phyloP scores from a whole-genome alignment of 2,113 vertebrate species.

The Takifugu flavidus region DNA sequence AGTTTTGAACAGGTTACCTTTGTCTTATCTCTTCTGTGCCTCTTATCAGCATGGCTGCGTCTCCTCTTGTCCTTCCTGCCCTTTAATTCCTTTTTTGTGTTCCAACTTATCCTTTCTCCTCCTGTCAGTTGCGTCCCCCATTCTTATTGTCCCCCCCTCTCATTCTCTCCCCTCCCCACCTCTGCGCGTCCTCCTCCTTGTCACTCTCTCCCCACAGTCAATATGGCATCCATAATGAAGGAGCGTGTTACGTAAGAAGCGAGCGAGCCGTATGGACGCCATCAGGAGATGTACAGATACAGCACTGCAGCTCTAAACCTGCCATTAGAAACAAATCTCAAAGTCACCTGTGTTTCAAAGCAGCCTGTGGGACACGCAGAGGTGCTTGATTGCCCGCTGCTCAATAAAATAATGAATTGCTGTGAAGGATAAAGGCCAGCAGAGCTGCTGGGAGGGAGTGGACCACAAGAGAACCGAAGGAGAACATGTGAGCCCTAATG shows the following conservation, averaged over 20 bases:
- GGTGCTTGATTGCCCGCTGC: slow-evolving; percentile 10
- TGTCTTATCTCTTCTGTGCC: slow-evolving; percentile 9
- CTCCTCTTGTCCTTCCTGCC: slow-evolving; percentile 12
- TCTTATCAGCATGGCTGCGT: slow-evolving; percentile 17
- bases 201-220: slow-evolving; percentile 44
- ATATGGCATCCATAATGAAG: slow-evolving; percentile 57
- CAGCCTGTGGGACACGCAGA: slow-evolving; percentile 14
- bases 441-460: slow-evolving; percentile 24
- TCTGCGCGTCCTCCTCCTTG: slow-evolving; percentile 9
- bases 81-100: slow-evolving; percentile 2
- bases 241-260: slow-evolving; percentile 41
- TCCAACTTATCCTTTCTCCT: slow-evolving; percentile 2
- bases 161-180: not conserved
- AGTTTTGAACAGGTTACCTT: slow-evolving; percentile 10
- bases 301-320: slow-evolving; percentile 6
- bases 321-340: slow-evolving; percentile 3
- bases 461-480: slow-evolving; percentile 9
- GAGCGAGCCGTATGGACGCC: slow-evolving; percentile 8
- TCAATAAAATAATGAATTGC: slow-evolving; percentile 27
- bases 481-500: slow-evolving; percentile 32
- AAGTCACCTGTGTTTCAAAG: slow-evolving; percentile 17
- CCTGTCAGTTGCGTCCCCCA: slow-evolving; percentile 2
- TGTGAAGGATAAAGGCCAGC: slow-evolving; percentile 11
- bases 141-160: not conserved
- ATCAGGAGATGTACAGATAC: slow-evolving; percentile 24